Base-by-base conservation (phyloP, 2,888 invertebrate genomes). In the Drosophila trichaetosa region DNA sequence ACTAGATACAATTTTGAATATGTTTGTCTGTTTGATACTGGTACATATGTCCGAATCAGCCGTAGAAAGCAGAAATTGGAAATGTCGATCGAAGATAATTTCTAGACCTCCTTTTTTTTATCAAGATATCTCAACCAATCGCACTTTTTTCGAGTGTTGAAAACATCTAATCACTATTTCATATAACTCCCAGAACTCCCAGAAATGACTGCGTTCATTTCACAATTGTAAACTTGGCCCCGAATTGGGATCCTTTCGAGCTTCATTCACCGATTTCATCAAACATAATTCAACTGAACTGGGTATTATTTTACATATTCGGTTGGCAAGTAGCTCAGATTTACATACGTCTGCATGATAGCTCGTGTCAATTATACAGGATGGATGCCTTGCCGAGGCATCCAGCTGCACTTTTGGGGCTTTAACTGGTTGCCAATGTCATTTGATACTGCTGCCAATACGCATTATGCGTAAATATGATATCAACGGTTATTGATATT, bases 401-500 rank as follows among this genome's bases (percentile, higher is more conserved):
- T 66, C 33, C 65, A 46, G 69, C 63, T 42, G 69, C 85, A 89
- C 88, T 89, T 82, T 52, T 79, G 49, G 46, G 86, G 90, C 88
- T 90, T 84, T 82, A 60, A 49, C 64, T 74, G 36, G 24, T 49
- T 64, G 60, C 31, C 56, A 27, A 18, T 61, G 75, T 61, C 48
- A 63, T 68, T 61, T 10, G 61, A 62, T 79, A 49, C 38, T 56
- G 52, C 27, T 21, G 48, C 36, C 34, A 60, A 60, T 42, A 64
- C 65, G 53, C 52, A 87, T 73, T 42, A 64, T 69, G 56, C 52
- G 87, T 73, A 86, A 86, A 80, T 56, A 56, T 75, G 87, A 85
- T 87, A 79, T 81, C 71, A 74, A 81, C 81, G 81, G 87, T 81
- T 89, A 89, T 90, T 79, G 87, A 87, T 87, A 87, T 89, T 69